Conservation (phyloP, 2,888 invertebrate genomes). For the Adineta ricciae region DNA sequence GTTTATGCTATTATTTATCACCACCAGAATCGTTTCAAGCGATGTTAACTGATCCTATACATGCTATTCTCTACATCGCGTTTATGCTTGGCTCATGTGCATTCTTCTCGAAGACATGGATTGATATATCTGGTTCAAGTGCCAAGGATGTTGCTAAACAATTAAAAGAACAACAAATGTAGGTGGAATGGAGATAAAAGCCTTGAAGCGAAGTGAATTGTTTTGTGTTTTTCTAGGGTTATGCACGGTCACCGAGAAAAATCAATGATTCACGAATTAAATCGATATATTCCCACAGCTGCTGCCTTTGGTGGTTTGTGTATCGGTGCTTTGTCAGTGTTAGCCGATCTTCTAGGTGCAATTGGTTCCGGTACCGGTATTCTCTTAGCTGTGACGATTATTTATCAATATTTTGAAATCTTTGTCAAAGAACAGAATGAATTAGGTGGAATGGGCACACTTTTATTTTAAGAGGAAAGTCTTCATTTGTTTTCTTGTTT, state of each 20-base stretch:
- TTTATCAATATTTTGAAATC: conserved; percentile 99
- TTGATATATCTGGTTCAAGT: conserved; percentile 96
- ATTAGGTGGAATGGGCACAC: conserved; percentile 94
- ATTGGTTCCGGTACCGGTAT: conserved; percentile 96
- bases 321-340: conserved; percentile 92
- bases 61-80: conserved; percentile 85
- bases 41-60: conserved; percentile 87
- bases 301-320: conserved; percentile 98
- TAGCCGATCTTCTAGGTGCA: conserved; percentile 93
- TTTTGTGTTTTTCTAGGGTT: conserved; percentile 52
- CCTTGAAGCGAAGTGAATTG: too few relatives aligned
- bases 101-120: conserved; percentile 99
- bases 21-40: conserved; percentile 93
- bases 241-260: conserved; percentile 98
- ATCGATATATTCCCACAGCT: conserved; percentile 98
- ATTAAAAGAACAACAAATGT: conserved; percentile 96
- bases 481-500: not conserved
- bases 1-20: conserved; percentile 92
- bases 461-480: conserved; percentile 68
- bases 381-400: conserved; percentile 93
- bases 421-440: conserved; percentile 99
- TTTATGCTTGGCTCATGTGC: conserved; percentile 99
- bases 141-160: conserved; percentile 99
- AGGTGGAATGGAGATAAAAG: not conserved
- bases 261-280: conserved; percentile 97